phyloP scores from a whole-genome alignment of 2,797 vertebrate genomes.

The Lophotriccus pileatus region DNA sequence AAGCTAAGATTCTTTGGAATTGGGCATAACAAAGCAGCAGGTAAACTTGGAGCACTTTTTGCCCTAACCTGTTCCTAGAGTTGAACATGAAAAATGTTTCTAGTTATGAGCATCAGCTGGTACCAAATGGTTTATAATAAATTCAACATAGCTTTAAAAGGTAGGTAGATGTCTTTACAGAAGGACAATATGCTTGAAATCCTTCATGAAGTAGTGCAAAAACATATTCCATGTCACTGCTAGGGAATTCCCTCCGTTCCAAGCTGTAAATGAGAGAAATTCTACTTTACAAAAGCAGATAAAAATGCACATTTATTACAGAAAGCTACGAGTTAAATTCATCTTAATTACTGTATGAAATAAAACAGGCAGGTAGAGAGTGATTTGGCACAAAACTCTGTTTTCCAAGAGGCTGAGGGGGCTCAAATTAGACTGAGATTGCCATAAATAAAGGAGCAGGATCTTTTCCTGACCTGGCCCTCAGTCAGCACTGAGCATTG shows the following conservation, averaged over 20 bases:
- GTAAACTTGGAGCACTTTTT: background rate
- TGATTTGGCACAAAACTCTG: background rate
- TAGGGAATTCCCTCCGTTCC: background rate
- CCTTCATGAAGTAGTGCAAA: background rate
- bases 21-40: background rate
- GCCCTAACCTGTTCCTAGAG: background rate
- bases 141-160: conserved; percentile 34
- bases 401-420: background rate
- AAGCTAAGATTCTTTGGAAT: background rate
- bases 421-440: background rate
- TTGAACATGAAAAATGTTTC: background rate
- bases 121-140: conserved; percentile 8
- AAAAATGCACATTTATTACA: background rate
- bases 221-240: background rate
- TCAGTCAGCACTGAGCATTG: background rate
- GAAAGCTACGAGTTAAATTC: background rate
- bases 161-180: background rate
- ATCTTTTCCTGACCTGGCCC: background rate
- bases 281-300: background rate
- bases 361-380: background rate
- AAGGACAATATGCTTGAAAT: background rate
- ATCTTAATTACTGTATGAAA: background rate
- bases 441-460: background rate
- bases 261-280: background rate
- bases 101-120: background rate